Percentiles rank a stretch among this genome's conserved stretches.
Conservation (phyloP, 2,797 vertebrate genomes). For the Poeciliopsis gracilis region DNA sequence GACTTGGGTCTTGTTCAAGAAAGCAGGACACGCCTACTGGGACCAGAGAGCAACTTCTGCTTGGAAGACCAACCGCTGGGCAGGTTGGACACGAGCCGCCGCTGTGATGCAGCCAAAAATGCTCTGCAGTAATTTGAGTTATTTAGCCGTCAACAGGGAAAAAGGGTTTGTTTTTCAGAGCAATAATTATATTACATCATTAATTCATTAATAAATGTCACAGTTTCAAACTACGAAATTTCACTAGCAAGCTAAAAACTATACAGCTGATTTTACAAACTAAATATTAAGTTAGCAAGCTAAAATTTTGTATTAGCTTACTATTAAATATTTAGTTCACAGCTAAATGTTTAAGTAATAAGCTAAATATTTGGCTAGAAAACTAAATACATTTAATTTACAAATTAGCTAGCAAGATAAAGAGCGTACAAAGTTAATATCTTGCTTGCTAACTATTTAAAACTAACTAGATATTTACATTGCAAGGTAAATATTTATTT, state of each 20-base stretch:
- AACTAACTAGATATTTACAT: background rate
- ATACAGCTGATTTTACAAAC: background rate
- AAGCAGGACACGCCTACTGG: conserved; percentile 28
- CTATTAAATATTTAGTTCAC: too few species aligned
- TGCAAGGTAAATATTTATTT: too few species aligned
- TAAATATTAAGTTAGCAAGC: too few species aligned
- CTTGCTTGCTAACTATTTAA: background rate
- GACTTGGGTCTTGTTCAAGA: conserved; percentile 41
- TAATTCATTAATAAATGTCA: background rate
- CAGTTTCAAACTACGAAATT: background rate
- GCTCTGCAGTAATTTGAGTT: background rate
- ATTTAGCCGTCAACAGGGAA: background rate
- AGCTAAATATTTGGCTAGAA: background rate
- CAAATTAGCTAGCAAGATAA: background rate
- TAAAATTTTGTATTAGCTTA: background rate
- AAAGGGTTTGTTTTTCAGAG: background rate
- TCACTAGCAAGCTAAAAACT: background rate
- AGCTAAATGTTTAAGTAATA: too few species aligned
- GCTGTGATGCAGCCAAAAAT: background rate
- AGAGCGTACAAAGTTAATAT: background rate
- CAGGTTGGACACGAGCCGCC: background rate
- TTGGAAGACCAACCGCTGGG: conserved; percentile 58
- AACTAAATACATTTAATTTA: background rate
- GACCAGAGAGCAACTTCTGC: conserved; percentile 47
- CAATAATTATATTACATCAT: background rate